These are phyloP conservation scores for Myrmecophaga tridactyla DNA, from an alignment of 2,113 vertebrate species.

Conservation along the genomic window DNA sequence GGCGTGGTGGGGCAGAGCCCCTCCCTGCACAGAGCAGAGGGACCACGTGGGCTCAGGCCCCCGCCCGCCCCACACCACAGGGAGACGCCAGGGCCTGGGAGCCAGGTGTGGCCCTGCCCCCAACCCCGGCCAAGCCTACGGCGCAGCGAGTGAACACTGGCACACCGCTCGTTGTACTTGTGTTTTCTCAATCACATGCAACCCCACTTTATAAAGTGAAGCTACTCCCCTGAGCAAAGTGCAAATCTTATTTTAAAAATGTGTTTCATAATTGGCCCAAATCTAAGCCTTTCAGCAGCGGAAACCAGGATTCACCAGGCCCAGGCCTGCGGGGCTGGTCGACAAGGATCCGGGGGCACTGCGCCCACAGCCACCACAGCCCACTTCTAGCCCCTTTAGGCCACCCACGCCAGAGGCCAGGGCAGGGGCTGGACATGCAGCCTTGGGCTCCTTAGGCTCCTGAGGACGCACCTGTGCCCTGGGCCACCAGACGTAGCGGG, in stretches of 20 bases:
- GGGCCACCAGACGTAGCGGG: too few relatives aligned
- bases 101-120: rapidly evolving
- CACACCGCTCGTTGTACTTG: neutral
- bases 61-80: rapidly evolving
- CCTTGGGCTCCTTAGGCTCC: neutral
- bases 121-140: neutral
- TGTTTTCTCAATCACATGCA: neutral
- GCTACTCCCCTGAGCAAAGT: neutral
- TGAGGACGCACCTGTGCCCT: too few relatives aligned
- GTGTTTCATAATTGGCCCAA: neutral
- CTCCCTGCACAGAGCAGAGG: constrained; percentile 69
- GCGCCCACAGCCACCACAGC: neutral
- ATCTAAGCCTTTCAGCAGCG: neutral
- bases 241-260: neutral
- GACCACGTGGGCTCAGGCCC: neutral
- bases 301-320: neutral
- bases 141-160: too few relatives aligned
- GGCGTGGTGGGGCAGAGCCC: constrained; percentile 74
- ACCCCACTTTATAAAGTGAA: neutral
- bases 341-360: neutral
- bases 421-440: neutral
- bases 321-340: rapidly evolving
- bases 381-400: neutral
- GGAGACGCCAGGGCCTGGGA: too few relatives aligned
- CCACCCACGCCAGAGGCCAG: rapidly evolving